Percentiles rank a stretch among this genome's conserved stretches.
phyloP scores from a whole-genome alignment of 2,888 invertebrate species.

The Sesia bembeciformis region DNA sequence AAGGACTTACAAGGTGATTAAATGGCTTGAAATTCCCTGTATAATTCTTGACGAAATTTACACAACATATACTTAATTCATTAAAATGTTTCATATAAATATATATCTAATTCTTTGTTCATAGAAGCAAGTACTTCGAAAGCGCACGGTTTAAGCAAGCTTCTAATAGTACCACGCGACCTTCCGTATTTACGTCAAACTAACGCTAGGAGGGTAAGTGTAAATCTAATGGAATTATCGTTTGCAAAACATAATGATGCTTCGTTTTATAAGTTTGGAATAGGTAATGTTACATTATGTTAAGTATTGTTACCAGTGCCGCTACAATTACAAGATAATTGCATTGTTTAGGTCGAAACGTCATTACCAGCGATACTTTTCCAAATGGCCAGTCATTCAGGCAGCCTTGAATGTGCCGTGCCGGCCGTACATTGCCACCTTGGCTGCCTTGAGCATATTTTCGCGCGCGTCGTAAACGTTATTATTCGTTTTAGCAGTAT shows the following conservation, averaged over 20 bases:
- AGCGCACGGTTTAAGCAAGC: conserved; percentile 50
- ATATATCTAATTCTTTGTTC: conserved; percentile 7
- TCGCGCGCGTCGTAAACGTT: neutral
- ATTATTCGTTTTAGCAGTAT: neutral
- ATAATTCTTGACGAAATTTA: neutral
- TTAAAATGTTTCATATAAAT: neutral
- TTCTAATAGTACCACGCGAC: conserved; percentile 63
- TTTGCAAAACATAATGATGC: too few species aligned
- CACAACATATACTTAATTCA: neutral
- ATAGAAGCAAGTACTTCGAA: conserved; percentile 61
- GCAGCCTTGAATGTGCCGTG: neutral
- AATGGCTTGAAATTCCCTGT: neutral
- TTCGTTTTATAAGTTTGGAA: too few species aligned
- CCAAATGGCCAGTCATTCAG: neutral
- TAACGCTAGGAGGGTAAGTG: conserved; percentile 66
- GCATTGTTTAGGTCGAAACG: neutral
- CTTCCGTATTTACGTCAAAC: conserved; percentile 69
- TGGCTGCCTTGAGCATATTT: neutral
- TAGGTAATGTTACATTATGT: too few species aligned
- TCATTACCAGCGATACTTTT: neutral
- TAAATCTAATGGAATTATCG: neutral
- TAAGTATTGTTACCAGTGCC: too few species aligned
- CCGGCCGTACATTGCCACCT: neutral
- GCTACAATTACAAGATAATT: neutral
- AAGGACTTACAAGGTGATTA: conserved; percentile 52